Evolutionary conservation across 1,140 invertebrate genomes (phyloP), one percentile per base, ranked within the genome.

Genomic region (Drosophila pallidifrons): DNA sequence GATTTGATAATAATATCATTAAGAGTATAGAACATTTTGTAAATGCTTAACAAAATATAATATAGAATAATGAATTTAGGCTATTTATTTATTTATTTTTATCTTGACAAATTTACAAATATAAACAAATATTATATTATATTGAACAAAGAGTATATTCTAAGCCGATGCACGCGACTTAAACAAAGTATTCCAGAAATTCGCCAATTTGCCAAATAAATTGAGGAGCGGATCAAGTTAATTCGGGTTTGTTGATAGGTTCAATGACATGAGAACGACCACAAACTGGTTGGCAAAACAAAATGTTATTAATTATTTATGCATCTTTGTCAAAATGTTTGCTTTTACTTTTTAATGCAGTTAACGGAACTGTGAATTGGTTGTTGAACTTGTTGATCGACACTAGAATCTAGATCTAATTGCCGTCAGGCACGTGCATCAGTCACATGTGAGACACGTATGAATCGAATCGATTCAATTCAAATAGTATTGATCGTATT

Each of bases 221-320:
- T 25, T 46, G 46, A 67, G 28, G 66, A 45, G 25, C 63, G 55
- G 38, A 59, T 41, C 30, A 49, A 69, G 43, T 32, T 13, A 51
- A 47, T 60, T 69, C 32, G 58, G 35, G n/a, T 68, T 10, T 30
- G 57, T 43, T 10, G 7, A 55, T 57, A 49, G 35, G 72, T 75
- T 75, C 72, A 75, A 61, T 58, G 45, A 60, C 72, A 35, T 15
- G 41, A 35, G 30, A 16, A 20, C 15, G 8, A 30, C 5, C 25
- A 57, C 13, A 47, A 68, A 61, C 65, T 35, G 71, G 57, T 74
- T 61, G 4, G 3, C 41, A 68, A 46, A 35, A 28, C 11, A 41
- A 54, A 54, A 55, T 35, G 35, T 73, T 25, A 52, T 67, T 54
- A 66, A 47, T 46, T 54, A 28, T 13, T 3, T 69, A 8, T 30